A percentile compares a stretch with the other conserved stretches of the same genome.
These are phyloP conservation scores for Nematolebias whitei DNA, from an alignment of 2,113 vertebrate genomes.

Conservation along the genomic window DNA sequence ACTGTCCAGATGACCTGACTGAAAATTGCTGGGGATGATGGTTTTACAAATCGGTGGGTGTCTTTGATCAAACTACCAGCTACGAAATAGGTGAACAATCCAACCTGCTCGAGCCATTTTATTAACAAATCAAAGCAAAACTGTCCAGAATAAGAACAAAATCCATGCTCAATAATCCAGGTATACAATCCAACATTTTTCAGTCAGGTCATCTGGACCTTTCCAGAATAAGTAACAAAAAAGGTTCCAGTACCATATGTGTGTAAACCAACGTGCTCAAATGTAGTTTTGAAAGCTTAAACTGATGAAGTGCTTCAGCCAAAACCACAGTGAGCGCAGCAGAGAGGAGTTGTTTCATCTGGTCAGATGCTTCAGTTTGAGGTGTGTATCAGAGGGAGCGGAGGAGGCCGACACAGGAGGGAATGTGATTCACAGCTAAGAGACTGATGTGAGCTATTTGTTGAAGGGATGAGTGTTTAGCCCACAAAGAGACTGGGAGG, in stretches of 20 bases:
- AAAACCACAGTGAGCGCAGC: conserved; percentile 10
- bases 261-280: background rate
- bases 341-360: conserved; percentile 40
- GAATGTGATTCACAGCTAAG: conserved; percentile 49
- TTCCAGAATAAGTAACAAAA: background rate
- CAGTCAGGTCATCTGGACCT: too few species aligned
- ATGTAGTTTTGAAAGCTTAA: conserved; percentile 11
- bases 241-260: background rate
- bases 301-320: conserved; percentile 31
- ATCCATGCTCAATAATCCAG: too few species aligned
- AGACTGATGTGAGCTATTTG: conserved; percentile 44
- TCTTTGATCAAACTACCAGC: background rate
- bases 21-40: background rate
- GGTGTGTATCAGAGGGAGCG: conserved; percentile 28
- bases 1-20: too few species aligned
- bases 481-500: conserved; percentile 32
- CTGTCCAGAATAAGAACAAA: conserved; percentile 7
- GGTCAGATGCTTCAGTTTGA: conserved; percentile 26
- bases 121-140: background rate
- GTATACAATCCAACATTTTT: too few species aligned
- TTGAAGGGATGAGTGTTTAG: conserved; percentile 44
- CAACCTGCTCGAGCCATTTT: background rate
- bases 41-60: background rate
- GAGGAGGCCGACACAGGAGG: conserved; percentile 61
- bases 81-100: background rate